phyloP scores from a whole-genome alignment of 2,888 invertebrate genomes.

The Maniola hyperantus region DNA sequence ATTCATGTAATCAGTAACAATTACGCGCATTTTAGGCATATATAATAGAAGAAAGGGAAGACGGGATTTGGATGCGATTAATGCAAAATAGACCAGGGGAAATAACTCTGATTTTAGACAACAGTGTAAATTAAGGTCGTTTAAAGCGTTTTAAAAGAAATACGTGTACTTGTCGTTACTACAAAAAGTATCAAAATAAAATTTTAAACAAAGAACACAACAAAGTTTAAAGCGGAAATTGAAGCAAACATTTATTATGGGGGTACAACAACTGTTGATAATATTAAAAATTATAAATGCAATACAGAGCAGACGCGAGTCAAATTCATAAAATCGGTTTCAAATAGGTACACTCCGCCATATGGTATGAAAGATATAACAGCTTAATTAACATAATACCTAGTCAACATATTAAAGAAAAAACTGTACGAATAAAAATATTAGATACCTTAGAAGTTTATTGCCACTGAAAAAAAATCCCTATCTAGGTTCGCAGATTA shows the following conservation, averaged over 20 bases:
- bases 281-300: constrained; percentile 36
- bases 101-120: background rate
- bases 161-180: background rate
- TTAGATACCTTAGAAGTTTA: background rate
- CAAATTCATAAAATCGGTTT: constrained; percentile 47
- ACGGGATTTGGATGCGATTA: background rate
- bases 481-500: background rate
- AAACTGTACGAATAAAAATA: background rate
- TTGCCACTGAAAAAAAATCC: too few species aligned
- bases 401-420: background rate
- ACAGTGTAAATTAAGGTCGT: background rate
- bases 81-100: background rate
- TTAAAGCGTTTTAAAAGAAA: background rate
- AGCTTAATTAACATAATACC: background rate
- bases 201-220: background rate
- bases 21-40: constrained; percentile 31
- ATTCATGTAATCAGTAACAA: constrained; percentile 33
- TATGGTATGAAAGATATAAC: constrained; percentile 39
- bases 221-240: constrained; percentile 21
- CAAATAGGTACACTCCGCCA: constrained; percentile 42
- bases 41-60: background rate
- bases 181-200: too few species aligned
- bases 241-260: background rate
- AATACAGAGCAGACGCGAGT: constrained; percentile 31
- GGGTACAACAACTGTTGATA: constrained; percentile 7